Evolutionary conservation across 1,140 invertebrate genomes (phyloP).

Genomic region (Neodiprion pinetum): DNA sequence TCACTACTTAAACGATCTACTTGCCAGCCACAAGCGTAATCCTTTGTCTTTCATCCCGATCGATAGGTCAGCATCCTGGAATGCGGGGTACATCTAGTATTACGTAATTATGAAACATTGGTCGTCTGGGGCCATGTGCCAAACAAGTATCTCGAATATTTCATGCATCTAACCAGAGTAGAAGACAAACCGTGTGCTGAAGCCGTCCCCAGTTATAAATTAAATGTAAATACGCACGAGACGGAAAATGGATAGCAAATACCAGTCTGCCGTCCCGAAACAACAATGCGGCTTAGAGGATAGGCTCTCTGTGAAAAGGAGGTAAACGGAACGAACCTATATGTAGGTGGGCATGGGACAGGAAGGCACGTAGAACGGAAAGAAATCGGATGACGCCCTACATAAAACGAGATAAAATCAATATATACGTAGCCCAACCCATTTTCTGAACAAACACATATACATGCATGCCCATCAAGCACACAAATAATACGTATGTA

Average conservation of each 20-base stretch:
- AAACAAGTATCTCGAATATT: neutral
- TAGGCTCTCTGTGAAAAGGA: slow-evolving; percentile 29
- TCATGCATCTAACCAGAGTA: neutral
- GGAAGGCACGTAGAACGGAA: neutral
- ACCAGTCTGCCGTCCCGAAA: slow-evolving; percentile 32
- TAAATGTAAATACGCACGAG: slow-evolving; percentile 35
- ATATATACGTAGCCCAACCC: neutral
- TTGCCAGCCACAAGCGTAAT: too few species aligned
- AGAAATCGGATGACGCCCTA: neutral
- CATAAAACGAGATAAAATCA: slow-evolving; percentile 9
- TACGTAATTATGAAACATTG: neutral
- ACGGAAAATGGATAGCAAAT: slow-evolving; percentile 37
- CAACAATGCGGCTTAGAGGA: slow-evolving; percentile 36
- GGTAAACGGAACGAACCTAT: neutral
- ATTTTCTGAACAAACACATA: too few species aligned
- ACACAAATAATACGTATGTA: too few species aligned
- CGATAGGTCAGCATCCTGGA: too few species aligned
- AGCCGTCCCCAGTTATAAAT: slow-evolving; percentile 30
- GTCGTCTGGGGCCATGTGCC: neutral
- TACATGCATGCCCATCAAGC: too few species aligned
- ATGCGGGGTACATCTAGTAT: too few species aligned
- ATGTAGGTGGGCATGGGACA: neutral
- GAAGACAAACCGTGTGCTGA: slow-evolving; percentile 16
- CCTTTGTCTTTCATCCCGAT: too few species aligned
- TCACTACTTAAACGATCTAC: too few species aligned